phyloP scores from a whole-genome alignment of 64 coral and sea anemone genomes.

The Acropora tenuis region DNA sequence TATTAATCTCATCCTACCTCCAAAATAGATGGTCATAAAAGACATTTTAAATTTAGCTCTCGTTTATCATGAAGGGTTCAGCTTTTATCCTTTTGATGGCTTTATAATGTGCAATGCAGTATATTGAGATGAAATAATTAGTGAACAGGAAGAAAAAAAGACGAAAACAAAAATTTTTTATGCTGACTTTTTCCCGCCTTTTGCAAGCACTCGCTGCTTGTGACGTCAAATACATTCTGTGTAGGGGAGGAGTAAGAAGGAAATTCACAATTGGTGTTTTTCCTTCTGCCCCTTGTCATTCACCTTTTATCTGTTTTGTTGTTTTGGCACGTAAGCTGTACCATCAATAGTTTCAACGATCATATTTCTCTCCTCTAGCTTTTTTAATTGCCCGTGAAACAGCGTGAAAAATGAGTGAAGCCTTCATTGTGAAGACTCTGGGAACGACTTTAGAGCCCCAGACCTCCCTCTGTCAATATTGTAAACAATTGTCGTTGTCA shows the following conservation, averaged over 20 bases:
- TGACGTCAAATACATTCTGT: conserved; percentile 7
- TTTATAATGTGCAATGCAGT: neutral
- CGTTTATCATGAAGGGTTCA: neutral
- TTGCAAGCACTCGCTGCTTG: neutral
- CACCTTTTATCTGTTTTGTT: too few species aligned
- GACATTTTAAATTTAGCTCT: conserved; percentile 3
- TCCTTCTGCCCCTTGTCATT: too few species aligned
- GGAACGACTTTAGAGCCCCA: conserved; percentile 5
- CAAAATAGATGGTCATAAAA: conserved; percentile 40
- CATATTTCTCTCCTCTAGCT: too few species aligned
- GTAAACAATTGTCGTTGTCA: conserved; percentile 56
- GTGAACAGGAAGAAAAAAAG: too few species aligned
- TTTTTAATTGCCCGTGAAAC: too few species aligned
- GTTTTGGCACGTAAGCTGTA: too few species aligned
- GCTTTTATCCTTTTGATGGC: neutral
- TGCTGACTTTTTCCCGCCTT: conserved; percentile 17
- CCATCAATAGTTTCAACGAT: too few species aligned
- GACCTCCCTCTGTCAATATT: neutral
- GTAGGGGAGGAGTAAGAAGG: too few species aligned
- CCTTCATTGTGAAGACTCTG: neutral
- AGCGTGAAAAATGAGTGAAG: too few species aligned
- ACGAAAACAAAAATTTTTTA: neutral
- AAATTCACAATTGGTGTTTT: too few species aligned
- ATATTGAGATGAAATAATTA: neutral
- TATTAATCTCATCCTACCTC: neutral